Conservation (phyloP, 2,888 invertebrate genomes). For the Ectemnius lituratus region DNA sequence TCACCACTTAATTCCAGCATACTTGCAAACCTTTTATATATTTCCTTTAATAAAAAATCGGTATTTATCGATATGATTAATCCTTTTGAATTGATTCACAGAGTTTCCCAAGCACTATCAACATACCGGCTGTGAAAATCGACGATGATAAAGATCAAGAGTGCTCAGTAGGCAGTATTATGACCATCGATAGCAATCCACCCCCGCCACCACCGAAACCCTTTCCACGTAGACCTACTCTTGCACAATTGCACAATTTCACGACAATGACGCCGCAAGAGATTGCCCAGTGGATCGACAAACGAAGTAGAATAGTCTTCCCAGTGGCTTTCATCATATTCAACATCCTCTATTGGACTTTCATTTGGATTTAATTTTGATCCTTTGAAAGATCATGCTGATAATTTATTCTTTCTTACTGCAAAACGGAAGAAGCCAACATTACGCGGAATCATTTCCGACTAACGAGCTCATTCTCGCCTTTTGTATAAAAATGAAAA, state of each 20-base stretch:
- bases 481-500: constrained; percentile 1
- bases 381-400: neutral
- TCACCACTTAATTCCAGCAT: too few species aligned
- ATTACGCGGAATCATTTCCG: too few species aligned
- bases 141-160: constrained; percentile 81
- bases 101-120: constrained; percentile 83
- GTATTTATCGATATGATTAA: too few species aligned
- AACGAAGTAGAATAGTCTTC: constrained; percentile 87
- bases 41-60: too few species aligned
- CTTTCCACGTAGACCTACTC: constrained; percentile 70
- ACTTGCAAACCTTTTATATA: too few species aligned
- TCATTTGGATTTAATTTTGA: constrained; percentile 79
- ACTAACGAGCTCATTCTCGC: neutral
- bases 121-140: constrained; percentile 85
- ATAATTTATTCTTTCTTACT: constrained; percentile 1
- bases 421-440: too few species aligned
- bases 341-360: constrained; percentile 89
- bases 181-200: constrained; percentile 70
- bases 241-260: constrained; percentile 73
- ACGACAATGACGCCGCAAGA: constrained; percentile 93
- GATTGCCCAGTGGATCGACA: constrained; percentile 93
- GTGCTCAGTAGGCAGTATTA: constrained; percentile 68
- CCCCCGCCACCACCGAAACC: constrained; percentile 67
- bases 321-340: constrained; percentile 88
- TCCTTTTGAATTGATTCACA: constrained; percentile 63